Percentiles rank a stretch among this genome's conserved stretches.
These are phyloP conservation scores for Rana temporaria DNA, from an alignment of 2,113 vertebrate genomes.

Conservation along the genomic window DNA sequence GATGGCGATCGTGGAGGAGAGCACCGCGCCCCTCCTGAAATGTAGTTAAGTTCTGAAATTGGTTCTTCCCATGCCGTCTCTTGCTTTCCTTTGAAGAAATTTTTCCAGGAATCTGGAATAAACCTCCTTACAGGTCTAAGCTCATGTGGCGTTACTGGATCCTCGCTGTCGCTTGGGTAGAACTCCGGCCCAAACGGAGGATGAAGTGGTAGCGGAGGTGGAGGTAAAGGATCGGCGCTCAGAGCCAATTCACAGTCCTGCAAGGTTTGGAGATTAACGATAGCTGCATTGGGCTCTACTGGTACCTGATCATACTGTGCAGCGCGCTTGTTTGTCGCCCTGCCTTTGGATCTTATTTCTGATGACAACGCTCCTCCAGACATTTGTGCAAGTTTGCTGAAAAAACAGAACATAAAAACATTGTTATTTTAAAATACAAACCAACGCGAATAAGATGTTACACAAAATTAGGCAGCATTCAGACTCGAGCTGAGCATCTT, in stretches of 20 bases:
- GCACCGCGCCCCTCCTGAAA: constrained; percentile 78
- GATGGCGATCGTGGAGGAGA: constrained; percentile 85
- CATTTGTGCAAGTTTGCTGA: constrained; percentile 64
- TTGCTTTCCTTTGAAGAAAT: constrained; percentile 82
- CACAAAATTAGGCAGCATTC: no score
- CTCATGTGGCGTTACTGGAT: constrained; percentile 70
- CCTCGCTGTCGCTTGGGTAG: constrained; percentile 68
- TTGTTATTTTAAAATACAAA: background rate
- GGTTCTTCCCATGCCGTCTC: constrained; percentile 68
- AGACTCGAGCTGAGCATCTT: no score
- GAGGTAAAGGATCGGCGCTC: constrained; percentile 77
- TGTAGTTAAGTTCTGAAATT: constrained; percentile 69
- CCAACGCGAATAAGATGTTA: background rate
- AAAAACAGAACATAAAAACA: background rate
- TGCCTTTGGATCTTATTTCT: constrained; percentile 52
- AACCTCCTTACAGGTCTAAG: constrained; percentile 88
- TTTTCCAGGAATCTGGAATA: constrained; percentile 92
- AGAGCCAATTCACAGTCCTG: constrained; percentile 62
- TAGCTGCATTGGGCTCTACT: constrained; percentile 57
- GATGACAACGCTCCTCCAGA: constrained; percentile 58
- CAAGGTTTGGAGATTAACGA: constrained; percentile 62
- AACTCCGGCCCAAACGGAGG: constrained; percentile 79
- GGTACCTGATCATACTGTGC: constrained; percentile 77
- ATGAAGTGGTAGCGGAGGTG: constrained; percentile 82
- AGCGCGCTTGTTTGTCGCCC: constrained; percentile 58